Conservation (phyloP, 2,888 invertebrate species). For the Pristionchus japonicus region DNA sequence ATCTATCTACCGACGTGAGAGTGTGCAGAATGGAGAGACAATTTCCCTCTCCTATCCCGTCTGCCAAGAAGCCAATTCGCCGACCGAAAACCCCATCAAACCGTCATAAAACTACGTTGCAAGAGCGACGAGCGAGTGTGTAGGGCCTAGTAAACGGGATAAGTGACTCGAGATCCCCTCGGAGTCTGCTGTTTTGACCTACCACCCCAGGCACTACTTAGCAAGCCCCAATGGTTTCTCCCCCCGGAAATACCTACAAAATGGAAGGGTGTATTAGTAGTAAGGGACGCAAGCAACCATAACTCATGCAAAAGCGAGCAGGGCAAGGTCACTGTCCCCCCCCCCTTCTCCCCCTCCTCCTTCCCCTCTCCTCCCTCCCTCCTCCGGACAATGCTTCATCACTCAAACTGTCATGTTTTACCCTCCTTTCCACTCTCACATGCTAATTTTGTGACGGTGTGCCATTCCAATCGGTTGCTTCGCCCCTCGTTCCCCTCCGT, state of each 20-base stretch:
- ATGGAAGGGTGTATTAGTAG: conserved; percentile 1
- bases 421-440: neutral
- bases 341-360: neutral
- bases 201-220: neutral
- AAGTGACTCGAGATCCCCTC: neutral
- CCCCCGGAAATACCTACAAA: conserved; percentile 6
- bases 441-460: neutral
- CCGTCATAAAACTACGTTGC: conserved; percentile 3
- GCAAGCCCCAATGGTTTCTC: neutral
- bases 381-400: conserved; percentile 31
- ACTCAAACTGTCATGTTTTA: conserved; percentile 29
- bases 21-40: neutral
- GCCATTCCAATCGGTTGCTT: neutral
- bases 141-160: neutral
- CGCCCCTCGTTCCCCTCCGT: neutral
- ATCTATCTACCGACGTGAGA: neutral
- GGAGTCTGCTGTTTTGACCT: neutral
- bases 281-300: neutral
- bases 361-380: neutral
- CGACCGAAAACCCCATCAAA: neutral
- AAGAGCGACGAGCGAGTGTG: neutral
- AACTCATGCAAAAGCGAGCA: neutral
- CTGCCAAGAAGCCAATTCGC: neutral
- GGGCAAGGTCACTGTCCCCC: neutral
- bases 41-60: neutral